Evolutionary conservation across 2,888 invertebrate genomes (phyloP), one percentile per base, ranked within the genome.

Genomic region (Rhyacophila evoluta): DNA sequence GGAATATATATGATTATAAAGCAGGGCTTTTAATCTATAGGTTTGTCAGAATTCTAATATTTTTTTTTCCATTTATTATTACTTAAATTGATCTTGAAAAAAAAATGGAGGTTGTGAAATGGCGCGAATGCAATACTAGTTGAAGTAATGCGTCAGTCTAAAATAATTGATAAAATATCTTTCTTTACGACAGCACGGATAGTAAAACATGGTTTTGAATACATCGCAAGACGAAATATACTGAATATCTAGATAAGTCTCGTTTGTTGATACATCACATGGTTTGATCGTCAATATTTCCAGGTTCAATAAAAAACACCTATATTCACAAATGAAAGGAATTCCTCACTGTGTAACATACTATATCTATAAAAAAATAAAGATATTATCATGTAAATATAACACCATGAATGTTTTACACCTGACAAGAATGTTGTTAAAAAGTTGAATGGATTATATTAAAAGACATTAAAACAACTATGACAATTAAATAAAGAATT

Each of bases 321-420:
- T 67, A 19, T 39, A 72, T 39, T 39, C 39, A 72, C 37, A 28
- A 68, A 72, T 39, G 72, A 71, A 77, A 72, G 77, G 29, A 68
- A 55, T 72, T 68, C 67, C 72, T 68, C 38, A 55, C 39, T 77
- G 67, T 72, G 72, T 77, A 77, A 77, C 67, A 72, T 77, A 72
- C 67, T 77, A 69, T 78, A 74, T 78, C 70, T 78, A 70, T 78
- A 36, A 74, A 29, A 77, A 78, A 37, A 78, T 78, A 74, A 78
- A 74, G 78, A 78, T 78, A 78, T n/a, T n/a, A n/a, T 78, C 78
- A 78, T 78, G 78, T 78, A 78, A 72, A 78, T 71, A 74, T 70
- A 78, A 78, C 55, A 78, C 74, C 78, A 74, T 78, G 70, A 78
- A 78, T 74, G 78, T 78, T 78, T 78, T 78, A 74, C 78, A 78